Base-by-base conservation (phyloP, 2,888 invertebrate species). In the Eudemis profundana region DNA sequence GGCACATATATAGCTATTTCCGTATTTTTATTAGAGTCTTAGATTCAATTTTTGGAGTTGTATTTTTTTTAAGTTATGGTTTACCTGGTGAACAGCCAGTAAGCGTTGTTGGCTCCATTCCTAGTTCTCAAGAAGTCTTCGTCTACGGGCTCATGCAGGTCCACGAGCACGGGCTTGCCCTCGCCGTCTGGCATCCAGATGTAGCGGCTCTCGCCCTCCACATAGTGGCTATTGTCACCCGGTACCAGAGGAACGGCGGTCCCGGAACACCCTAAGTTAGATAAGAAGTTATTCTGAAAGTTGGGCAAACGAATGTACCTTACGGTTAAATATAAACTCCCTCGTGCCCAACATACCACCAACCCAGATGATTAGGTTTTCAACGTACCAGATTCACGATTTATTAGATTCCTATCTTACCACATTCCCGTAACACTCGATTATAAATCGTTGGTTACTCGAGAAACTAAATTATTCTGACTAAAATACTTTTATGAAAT, bases 161-260 rank as follows among this genome's bases (percentile, higher is more conserved):
- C 81, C 17, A 81, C 77, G 1, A 81, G 67, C 8, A 74, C 72
- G 3, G 74, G 76, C 4, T 63, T 54, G 4, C 74, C 75, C 0
- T 76, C 69, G 8, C 75, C 78, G 60, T 80, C 76, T 2, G 79
- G 74, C 72, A 79, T 78, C 74, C 75, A 78, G 21, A 79, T 75
- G 40, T 76, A 79, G 2, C 75, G 74, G 60, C 76, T 77, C 23
- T 68, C 71, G 23, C 78, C 77, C 40, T 78, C 78, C 4, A 76
- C 72, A 67, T 77, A 78, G 68, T 76, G 68, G 54, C 77, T 75
- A 53, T 78, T 77, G 47, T 78, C 75, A 14, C 72, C 72, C 36
- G 77, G 77, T 17, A 71, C 63, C 10, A 47, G 4, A 15, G 68
- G 67, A 15, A 65, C 59, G 19, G 68, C 60, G n/a, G 12, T 60